Conservation (phyloP, 2,113 vertebrate species). For the Phoxinus phoxinus region DNA sequence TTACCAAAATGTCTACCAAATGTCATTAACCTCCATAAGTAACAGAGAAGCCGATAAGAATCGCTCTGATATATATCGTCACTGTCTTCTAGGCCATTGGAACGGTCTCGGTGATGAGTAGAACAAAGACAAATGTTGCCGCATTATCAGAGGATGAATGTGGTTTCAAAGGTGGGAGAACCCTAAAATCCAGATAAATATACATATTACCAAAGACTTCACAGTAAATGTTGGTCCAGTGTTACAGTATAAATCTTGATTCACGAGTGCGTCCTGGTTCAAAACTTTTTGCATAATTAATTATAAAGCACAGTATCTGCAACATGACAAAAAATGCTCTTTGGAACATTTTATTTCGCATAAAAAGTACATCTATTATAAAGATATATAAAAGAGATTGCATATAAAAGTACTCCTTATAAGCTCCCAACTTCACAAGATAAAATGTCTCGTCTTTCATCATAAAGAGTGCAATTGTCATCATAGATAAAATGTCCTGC, state of each 20-base stretch:
- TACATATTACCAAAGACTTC: neutral
- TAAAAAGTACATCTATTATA: neutral
- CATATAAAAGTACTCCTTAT: too few relatives aligned
- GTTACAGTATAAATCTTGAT: neutral
- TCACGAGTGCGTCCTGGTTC: neutral
- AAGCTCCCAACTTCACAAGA: neutral
- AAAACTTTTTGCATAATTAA: neutral
- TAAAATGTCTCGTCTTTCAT: constrained; percentile 9
- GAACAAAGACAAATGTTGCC: neutral
- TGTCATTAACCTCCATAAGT: constrained; percentile 50
- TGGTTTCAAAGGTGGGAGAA: neutral
- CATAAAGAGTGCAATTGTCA: neutral
- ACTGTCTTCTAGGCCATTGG: constrained; percentile 6
- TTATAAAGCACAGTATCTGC: neutral
- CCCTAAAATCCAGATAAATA: neutral
- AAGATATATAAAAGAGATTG: too few relatives aligned
- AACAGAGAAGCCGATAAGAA: constrained; percentile 36
- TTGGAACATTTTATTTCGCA: neutral
- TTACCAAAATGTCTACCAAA: constrained; percentile 50
- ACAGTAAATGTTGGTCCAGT: neutral
- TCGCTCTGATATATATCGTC: constrained; percentile 23
- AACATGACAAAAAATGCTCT: neutral
- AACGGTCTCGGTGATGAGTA: constrained; percentile 12
- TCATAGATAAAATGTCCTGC: neutral
- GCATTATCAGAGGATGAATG: neutral